Conservation (phyloP, 2,797 vertebrate genomes). For the Brotula barbata region DNA sequence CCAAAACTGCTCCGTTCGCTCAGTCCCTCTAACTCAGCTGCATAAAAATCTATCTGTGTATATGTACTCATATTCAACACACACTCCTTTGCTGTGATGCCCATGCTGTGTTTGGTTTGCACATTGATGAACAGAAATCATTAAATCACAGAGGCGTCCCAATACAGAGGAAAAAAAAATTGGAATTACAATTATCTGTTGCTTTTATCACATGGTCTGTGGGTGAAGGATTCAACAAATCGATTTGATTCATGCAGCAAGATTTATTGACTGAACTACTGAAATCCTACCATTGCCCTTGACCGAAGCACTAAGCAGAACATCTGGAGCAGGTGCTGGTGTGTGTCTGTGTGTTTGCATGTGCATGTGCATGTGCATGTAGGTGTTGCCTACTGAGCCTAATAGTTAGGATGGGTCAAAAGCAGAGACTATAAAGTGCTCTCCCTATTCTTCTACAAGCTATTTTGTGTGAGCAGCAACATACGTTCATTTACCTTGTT, state of each 20-base stretch:
- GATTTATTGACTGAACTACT: background rate
- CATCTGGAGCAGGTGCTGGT: too few species aligned
- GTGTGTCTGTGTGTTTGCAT: too few species aligned
- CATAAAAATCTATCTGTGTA: constrained; percentile 28
- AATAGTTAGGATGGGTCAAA: too few species aligned
- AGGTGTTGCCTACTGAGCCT: too few species aligned
- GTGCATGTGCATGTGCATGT: too few species aligned
- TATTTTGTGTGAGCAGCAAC: too few species aligned
- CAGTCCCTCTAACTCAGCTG: constrained; percentile 26
- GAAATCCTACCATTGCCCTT: too few species aligned
- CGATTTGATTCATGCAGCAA: background rate
- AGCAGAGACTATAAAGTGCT: too few species aligned
- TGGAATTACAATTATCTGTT: constrained; percentile 8
- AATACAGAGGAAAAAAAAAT: constrained; percentile 4
- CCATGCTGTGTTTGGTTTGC: constrained; percentile 22
- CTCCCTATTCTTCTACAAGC: too few species aligned
- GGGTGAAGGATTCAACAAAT: background rate
- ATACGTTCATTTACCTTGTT: too few species aligned
- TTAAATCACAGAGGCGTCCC: constrained; percentile 8
- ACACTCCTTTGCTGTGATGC: background rate
- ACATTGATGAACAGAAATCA: constrained; percentile 35
- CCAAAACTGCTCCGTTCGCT: constrained; percentile 19
- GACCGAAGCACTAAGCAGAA: too few species aligned
- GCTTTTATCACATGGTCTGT: background rate
- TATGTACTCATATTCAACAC: background rate